Conservation (phyloP, 2,888 invertebrate species). For the Pachycephus smyrnensis region DNA sequence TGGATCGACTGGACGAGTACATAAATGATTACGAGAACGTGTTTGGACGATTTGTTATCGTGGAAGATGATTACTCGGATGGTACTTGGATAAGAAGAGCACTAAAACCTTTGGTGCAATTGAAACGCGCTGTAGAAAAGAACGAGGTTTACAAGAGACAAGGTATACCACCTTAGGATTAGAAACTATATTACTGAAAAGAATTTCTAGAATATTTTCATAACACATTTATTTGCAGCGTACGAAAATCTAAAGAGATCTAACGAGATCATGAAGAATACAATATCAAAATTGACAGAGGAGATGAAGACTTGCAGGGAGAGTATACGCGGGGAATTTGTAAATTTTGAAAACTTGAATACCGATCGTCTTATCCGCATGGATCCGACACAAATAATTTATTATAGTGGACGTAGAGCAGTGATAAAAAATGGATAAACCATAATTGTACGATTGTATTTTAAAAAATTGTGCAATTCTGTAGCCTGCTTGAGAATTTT, state of each 20-base stretch:
- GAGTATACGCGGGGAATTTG: not conserved
- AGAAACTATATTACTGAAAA: not conserved
- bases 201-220: not conserved
- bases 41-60: not conserved
- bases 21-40: not conserved
- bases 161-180: not conserved
- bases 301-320: conserved; percentile 1
- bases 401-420: not conserved
- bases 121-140: not conserved
- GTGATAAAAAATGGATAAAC: not conserved
- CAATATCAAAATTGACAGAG: not conserved
- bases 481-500: not conserved
- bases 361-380: not conserved
- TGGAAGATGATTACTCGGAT: not conserved
- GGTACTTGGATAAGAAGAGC: not conserved
- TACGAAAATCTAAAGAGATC: conserved; percentile 1
- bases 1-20: not conserved
- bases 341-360: not conserved
- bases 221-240: not conserved
- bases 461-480: not conserved
- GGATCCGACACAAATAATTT: not conserved
- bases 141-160: not conserved
- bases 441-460: not conserved
- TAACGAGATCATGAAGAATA: not conserved
- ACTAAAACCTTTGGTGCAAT: not conserved